Evolutionary conservation across 2,797 vertebrate species (phyloP).

Genomic region (Mionectes olivaceus): DNA sequence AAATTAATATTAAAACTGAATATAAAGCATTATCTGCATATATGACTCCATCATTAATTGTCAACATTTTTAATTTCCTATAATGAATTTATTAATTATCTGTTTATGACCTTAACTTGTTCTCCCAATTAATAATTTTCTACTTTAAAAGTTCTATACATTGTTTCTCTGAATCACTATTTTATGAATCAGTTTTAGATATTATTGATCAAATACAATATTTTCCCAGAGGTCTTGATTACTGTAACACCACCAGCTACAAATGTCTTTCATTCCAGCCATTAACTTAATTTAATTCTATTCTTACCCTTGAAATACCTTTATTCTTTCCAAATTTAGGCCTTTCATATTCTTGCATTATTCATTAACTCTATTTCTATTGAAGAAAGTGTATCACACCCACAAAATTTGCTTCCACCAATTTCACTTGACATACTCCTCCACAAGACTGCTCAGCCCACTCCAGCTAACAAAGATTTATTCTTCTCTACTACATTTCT

Average conservation of each 20-base stretch:
- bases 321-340: not conserved
- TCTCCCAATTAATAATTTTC: not conserved
- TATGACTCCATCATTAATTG: not conserved
- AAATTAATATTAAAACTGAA: not conserved
- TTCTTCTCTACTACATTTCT: not conserved
- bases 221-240: not conserved
- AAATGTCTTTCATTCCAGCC: not conserved
- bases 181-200: not conserved
- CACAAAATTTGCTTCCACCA: not conserved
- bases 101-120: not conserved
- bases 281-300: not conserved
- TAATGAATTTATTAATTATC: not conserved
- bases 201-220: not conserved
- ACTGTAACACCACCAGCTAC: not conserved
- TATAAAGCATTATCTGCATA: not conserved
- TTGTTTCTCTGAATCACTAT: not conserved
- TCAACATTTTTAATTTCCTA: not conserved
- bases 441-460: not conserved
- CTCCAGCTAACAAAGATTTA: not conserved
- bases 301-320: not conserved
- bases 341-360: not conserved
- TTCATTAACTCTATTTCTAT: not conserved
- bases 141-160: not conserved
- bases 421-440: not conserved
- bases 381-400: not conserved